phyloP scores from a whole-genome alignment of 2,113 vertebrate genomes.

The Elephantulus edwardii region DNA sequence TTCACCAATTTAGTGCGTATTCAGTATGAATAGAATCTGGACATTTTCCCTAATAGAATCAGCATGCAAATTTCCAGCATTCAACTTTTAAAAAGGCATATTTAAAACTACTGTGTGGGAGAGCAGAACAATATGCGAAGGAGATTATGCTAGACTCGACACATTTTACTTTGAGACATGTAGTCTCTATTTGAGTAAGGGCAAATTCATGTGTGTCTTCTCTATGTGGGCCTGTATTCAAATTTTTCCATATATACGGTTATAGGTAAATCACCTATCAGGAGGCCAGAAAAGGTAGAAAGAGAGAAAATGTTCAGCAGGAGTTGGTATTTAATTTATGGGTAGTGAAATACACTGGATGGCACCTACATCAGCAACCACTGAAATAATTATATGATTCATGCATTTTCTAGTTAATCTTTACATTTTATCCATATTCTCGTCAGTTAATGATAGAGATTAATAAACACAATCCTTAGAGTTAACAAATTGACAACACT shows the following conservation, averaged over 20 bases:
- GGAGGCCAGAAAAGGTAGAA: not conserved
- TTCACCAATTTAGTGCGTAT: constrained; percentile 43
- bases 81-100: constrained; percentile 51
- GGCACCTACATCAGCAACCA: not conserved
- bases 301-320: not conserved
- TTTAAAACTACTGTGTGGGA: constrained; percentile 67
- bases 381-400: not conserved
- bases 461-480: not conserved
- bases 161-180: constrained; percentile 35
- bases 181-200: constrained; percentile 20
- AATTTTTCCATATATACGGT: not conserved
- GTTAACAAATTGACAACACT: not conserved
- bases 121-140: constrained; percentile 60
- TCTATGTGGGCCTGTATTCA: not conserved
- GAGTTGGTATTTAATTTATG: not conserved
- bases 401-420: not conserved
- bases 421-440: not conserved
- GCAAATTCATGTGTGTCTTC: not conserved
- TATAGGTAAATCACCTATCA: not conserved
- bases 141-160: constrained; percentile 15
- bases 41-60: constrained; percentile 65
- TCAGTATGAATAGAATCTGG: constrained; percentile 38
- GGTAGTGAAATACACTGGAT: not conserved
- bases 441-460: not conserved
- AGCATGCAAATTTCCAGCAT: constrained; percentile 59